A percentile compares a stretch with the other conserved stretches of the same genome.
Evolutionary conservation across 2,113 vertebrate genomes (phyloP).

Genomic region (Centrocercus urophasianus): DNA sequence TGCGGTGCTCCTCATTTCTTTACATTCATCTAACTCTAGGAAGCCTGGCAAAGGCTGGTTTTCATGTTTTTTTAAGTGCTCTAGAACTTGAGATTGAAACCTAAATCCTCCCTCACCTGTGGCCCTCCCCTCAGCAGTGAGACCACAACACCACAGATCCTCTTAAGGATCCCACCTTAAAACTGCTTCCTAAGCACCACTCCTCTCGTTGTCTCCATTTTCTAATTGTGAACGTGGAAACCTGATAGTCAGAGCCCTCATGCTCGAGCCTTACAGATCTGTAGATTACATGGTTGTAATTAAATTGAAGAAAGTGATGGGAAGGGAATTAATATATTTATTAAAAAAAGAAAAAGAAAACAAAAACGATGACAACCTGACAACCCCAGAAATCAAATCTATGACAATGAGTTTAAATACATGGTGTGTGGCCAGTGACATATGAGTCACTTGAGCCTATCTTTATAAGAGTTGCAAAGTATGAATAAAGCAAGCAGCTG

Average conservation of each 20-base stretch:
- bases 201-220: slow-evolving; percentile 45
- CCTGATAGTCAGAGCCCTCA: slow-evolving; percentile 44
- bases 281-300: slow-evolving; percentile 55
- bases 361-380: not conserved
- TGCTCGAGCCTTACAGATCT: slow-evolving; percentile 50
- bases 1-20: not conserved
- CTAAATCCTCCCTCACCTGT: not conserved
- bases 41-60: not conserved
- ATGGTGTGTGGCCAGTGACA: slow-evolving; percentile 55
- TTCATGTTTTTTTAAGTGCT: not conserved
- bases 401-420: slow-evolving; percentile 40
- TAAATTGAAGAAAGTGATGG: slow-evolving; percentile 48
- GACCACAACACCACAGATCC: not conserved
- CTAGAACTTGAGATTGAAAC: not conserved
- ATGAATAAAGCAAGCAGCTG: slow-evolving; percentile 31
- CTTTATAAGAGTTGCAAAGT: slow-evolving; percentile 29
- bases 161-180: slow-evolving; percentile 40
- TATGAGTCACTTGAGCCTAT: slow-evolving; percentile 54
- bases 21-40: not conserved
- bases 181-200: not conserved
- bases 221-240: slow-evolving; percentile 65
- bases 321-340: slow-evolving; percentile 12
- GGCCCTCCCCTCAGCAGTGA: not conserved
- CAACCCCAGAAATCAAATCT: slow-evolving; percentile 10
- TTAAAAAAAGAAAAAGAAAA: not conserved